Conservation (phyloP, 1,140 invertebrate species). For the Drosophila burlai region DNA sequence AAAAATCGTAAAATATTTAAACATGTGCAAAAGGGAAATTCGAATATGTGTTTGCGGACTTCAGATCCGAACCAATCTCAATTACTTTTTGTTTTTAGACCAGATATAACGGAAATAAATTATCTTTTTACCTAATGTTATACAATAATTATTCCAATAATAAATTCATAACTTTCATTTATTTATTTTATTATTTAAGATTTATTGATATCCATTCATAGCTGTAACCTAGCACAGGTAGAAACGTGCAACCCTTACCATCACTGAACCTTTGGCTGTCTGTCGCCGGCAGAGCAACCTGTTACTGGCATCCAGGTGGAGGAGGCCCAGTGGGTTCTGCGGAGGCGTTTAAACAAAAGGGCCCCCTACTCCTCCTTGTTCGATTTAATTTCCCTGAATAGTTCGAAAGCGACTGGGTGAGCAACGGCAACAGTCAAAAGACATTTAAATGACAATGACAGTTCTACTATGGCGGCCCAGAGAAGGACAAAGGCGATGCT, state of each 20-base stretch:
- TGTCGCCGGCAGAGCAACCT: slow-evolving; percentile 14
- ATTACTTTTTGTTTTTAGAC: neutral
- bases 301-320: slow-evolving; percentile 27
- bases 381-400: slow-evolving; percentile 65
- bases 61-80: neutral
- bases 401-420: slow-evolving; percentile 29
- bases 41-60: neutral
- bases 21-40: neutral
- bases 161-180: neutral
- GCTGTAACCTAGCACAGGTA: neutral
- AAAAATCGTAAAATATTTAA: neutral
- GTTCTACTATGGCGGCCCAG: slow-evolving; percentile 62
- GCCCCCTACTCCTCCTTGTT: slow-evolving; percentile 20
- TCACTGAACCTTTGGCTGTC: neutral
- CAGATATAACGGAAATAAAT: neutral
- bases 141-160: neutral
- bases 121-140: neutral
- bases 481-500: slow-evolving; percentile 48
- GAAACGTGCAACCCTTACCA: slow-evolving; percentile 1
- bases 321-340: neutral
- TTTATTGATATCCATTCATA: neutral
- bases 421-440: slow-evolving; percentile 74
- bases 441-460: slow-evolving; percentile 83
- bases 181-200: too few species aligned
- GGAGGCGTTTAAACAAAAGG: slow-evolving; percentile 23